phyloP scores from a whole-genome alignment of 2,113 vertebrate genomes.

The Hypomesus transpacificus region DNA sequence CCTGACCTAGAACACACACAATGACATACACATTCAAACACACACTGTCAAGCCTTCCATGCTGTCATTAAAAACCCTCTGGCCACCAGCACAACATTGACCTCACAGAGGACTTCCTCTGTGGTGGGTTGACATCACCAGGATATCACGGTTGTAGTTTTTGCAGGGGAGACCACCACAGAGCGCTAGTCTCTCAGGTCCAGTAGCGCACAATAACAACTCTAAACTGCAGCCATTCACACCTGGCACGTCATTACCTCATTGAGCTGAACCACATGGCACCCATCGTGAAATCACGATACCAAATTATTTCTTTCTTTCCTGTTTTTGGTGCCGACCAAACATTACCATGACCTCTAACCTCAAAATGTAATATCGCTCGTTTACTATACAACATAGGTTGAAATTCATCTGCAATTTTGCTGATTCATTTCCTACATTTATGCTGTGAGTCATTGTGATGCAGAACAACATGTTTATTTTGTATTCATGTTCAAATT shows the following conservation, averaged over 20 bases:
- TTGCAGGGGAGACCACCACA: background rate
- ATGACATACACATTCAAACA: background rate
- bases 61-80: background rate
- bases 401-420: no score
- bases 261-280: no score
- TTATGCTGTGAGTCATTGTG: no score
- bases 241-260: background rate
- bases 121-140: slow-evolving; percentile 1
- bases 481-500: no score
- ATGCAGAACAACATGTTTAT: no score
- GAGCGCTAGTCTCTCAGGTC: background rate
- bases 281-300: no score
- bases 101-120: slow-evolving; percentile 3
- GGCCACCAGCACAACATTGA: slow-evolving; percentile 5
- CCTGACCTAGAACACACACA: slow-evolving; percentile 8
- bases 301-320: no score
- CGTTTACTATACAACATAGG: no score
- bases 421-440: no score
- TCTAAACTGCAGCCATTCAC: background rate
- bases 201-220: background rate
- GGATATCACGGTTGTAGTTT: background rate
- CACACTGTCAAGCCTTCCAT: slow-evolving; percentile 6
- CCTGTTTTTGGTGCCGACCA: no score
- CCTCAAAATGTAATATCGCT: no score
- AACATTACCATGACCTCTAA: no score